phyloP scores from a whole-genome alignment of 2,113 vertebrate genomes.

The Sylvilagus bachmani region DNA sequence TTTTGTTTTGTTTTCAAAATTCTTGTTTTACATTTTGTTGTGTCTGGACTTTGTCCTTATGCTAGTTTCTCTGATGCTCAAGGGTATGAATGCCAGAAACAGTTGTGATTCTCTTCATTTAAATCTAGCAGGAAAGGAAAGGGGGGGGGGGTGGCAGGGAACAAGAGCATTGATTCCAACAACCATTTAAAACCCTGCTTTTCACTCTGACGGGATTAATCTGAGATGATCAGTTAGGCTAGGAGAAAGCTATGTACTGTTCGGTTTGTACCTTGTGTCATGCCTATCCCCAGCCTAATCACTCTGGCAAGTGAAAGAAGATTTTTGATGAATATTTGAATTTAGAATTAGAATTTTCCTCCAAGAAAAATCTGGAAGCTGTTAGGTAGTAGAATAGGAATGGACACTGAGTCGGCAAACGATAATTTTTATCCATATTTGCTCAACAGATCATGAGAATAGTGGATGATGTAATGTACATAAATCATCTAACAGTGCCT shows the following conservation, averaged over 20 bases:
- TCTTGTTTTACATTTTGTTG: not conserved
- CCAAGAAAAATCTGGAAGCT: slow-evolving; percentile 24
- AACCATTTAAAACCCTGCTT: not conserved
- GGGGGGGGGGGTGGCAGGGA: too few relatives aligned
- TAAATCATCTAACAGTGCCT: not conserved
- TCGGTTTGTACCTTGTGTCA: not conserved
- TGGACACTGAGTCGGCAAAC: not conserved
- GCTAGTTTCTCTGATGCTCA: not conserved
- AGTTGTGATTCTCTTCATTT: not conserved
- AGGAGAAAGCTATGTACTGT: not conserved
- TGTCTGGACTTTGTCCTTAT: not conserved
- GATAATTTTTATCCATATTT: not conserved
- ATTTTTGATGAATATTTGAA: not conserved
- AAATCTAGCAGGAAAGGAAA: not conserved
- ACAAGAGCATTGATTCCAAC: not conserved
- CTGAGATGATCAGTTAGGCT: not conserved
- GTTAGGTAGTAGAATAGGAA: not conserved
- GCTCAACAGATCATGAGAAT: not conserved
- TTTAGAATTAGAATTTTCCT: not conserved
- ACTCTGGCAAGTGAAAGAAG: not conserved
- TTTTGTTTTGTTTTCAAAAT: not conserved
- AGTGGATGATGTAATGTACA: not conserved
- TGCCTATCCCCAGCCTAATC: not conserved
- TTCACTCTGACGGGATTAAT: not conserved
- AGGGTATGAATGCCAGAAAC: not conserved